Evolutionary conservation across 2,888 invertebrate genomes (phyloP).

Genomic region (Orthonevra nobilis): DNA sequence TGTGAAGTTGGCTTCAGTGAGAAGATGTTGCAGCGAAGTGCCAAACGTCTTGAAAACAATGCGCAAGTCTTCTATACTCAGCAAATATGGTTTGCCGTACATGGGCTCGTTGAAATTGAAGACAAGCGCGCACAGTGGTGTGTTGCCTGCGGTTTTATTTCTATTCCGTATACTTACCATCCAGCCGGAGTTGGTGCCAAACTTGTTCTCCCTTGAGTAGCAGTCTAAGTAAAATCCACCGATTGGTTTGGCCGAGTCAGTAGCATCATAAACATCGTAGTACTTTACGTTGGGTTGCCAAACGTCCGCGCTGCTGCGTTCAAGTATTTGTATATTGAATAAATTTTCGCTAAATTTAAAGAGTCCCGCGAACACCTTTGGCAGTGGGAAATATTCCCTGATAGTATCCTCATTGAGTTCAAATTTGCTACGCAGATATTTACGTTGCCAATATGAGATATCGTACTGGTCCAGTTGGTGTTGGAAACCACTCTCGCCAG

Average conservation of each 20-base stretch:
- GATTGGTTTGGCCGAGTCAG: conserved; percentile 81
- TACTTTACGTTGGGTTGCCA: conserved; percentile 94
- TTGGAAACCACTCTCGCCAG: conserved; percentile 86
- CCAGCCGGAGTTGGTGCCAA: conserved; percentile 86
- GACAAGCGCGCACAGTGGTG: conserved; percentile 90
- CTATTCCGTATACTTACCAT: conserved; percentile 89
- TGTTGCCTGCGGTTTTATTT: conserved; percentile 84
- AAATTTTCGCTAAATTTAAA: conserved; percentile 88
- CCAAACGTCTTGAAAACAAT: conserved; percentile 93
- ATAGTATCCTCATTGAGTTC: conserved; percentile 87
- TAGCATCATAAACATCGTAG: conserved; percentile 88
- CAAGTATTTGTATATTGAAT: conserved; percentile 89
- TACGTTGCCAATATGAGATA: conserved; percentile 91
- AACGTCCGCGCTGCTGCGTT: conserved; percentile 83
- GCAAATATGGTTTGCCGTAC: conserved; percentile 84
- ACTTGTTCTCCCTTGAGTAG: conserved; percentile 85
- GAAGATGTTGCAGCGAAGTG: conserved; percentile 90
- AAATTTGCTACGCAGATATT: conserved; percentile 85
- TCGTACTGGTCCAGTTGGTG: conserved; percentile 89
- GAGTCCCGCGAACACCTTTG: conserved; percentile 88
- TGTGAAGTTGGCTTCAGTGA: conserved; percentile 90
- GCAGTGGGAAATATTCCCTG: conserved; percentile 90
- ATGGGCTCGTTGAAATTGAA: conserved; percentile 89
- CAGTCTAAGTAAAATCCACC: conserved; percentile 94
- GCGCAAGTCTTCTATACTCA: conserved; percentile 88